Evolutionary conservation across 1,140 invertebrate genomes (phyloP), one percentile per base, ranked within the genome.

Genomic region (Ylistrum balloti): DNA sequence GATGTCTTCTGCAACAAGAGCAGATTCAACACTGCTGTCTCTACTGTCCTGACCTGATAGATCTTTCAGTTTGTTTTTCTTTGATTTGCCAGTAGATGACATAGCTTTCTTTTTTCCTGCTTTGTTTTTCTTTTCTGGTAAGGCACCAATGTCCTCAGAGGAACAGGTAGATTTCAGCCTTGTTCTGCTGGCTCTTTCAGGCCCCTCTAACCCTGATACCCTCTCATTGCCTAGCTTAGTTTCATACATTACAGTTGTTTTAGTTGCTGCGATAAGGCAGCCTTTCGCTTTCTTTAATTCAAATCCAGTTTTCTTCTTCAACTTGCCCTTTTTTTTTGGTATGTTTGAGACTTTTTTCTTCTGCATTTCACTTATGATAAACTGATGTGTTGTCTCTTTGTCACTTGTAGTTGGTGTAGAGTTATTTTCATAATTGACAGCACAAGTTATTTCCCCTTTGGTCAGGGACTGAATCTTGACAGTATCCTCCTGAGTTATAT

Each of bases 201-300:
- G 22, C 41, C 17, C 41, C 17, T 45, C 41, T 17, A 17, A 5
- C 5, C 41, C 20, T 13, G 9, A 17, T 45, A 13, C 41, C 17
- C 41, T 17, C 10, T 1, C 1, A 28, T 74, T 9, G 15, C n/a
- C 56, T 17, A n/a, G 28, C n/a, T 28, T 28, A 17, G n/a, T 17
- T 11, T 28, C 56, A 74, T 17, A 9, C 17, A 17, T 45, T 45
- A 45, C 1, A 45, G 41, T 17, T n/a, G n/a, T n/a, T 74, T 74
- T 28, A 9, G 10, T 45, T 45, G 41, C 7, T 45, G 41, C 10
- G 20, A 0, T 9, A 74, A n/a, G 56, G 17, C 56, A n/a, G 22
- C 56, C 56, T 74, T 74, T 74, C n/a, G 5, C 28, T 74, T 74
- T 74, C 56, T 74, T 74, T 74, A n/a, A n/a, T n/a, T n/a, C n/a